Percentiles rank a stretch among this genome's conserved stretches.
Evolutionary conservation across 2,113 vertebrate genomes (phyloP).

Genomic region (Centrocercus urophasianus): DNA sequence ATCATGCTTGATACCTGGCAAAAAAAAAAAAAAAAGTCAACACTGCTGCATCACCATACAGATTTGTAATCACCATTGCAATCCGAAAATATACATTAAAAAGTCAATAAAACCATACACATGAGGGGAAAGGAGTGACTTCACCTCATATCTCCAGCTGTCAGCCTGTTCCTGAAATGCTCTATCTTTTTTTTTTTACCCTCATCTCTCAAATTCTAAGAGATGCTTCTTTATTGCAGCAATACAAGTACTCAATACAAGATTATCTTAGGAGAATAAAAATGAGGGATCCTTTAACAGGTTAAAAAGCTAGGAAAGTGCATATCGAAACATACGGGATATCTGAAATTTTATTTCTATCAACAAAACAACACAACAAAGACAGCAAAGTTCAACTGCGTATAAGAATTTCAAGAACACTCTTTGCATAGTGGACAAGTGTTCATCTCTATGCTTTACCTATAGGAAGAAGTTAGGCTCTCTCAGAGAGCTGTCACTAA

Average conservation of each 20-base stretch:
- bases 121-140: background rate
- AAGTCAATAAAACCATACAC: background rate
- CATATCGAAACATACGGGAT: background rate
- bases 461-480: background rate
- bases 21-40: background rate
- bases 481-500: background rate
- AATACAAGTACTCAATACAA: background rate
- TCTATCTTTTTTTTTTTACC: background rate
- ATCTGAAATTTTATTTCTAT: background rate
- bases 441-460: background rate
- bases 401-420: background rate
- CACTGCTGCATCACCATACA: background rate
- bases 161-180: background rate
- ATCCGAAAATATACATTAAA: background rate
- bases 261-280: background rate
- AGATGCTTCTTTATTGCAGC: background rate
- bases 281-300: background rate
- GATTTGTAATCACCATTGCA: background rate
- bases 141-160: fast-evolving
- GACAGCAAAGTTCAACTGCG: background rate
- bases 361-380: background rate
- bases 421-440: background rate
- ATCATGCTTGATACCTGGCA: conserved; percentile 95
- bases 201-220: background rate
- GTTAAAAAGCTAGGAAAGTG: fast-evolving